Base-by-base conservation (phyloP, 64 coral and sea anemone genomes). In the Orbicella faveolata region DNA sequence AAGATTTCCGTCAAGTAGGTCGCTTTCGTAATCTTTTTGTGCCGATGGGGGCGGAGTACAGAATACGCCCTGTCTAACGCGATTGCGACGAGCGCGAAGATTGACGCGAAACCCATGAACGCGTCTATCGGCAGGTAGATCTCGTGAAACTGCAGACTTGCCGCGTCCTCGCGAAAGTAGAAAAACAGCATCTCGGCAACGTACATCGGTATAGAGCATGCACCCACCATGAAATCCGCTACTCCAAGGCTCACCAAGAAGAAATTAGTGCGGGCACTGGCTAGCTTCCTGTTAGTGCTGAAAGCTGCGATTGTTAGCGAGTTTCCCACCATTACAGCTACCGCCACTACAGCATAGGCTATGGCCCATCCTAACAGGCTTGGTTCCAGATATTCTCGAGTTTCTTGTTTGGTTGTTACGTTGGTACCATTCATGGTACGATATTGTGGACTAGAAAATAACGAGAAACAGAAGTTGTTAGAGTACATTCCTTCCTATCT, bases 81-180 rank as follows among this genome's bases (percentile, higher is more conserved):
- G 23, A 97, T 92, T 41, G 90, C 80, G 0, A 93, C 92, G 44
- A 97, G 84, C 4, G 95, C 88, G 34, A 97, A 94, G 34, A 94
- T 94, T 4, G 95, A 97, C 79, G 95, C 95, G 75, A 97, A 97
- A 9, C 88, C 89, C 36, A 85, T 97, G 36, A 97, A 97, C 37
- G 93, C 93, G 52, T 97, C 95, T 36, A 97, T 87, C 11, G 88
- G 72, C 13, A 89, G 62, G 25, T 90, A 94, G 34, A 97, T 81
- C 2, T 85, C 79, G 41, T 91, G 77, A 13, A 78, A 74, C 6
- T 7, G 19, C 64, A 78, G 37, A 10, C 39, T 63, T 10, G 14
- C 26, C 8, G 74, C 66, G 21, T 26, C 26, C 25, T 76, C 52
- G 6, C 63, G 54, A 26, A 88, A 91, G 18, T 92, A 78, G 52